A percentile compares a stretch with the other conserved stretches of the same genome.
Evolutionary conservation across 2,797 vertebrate genomes (phyloP).

Genomic region (Clarias fuscus): DNA sequence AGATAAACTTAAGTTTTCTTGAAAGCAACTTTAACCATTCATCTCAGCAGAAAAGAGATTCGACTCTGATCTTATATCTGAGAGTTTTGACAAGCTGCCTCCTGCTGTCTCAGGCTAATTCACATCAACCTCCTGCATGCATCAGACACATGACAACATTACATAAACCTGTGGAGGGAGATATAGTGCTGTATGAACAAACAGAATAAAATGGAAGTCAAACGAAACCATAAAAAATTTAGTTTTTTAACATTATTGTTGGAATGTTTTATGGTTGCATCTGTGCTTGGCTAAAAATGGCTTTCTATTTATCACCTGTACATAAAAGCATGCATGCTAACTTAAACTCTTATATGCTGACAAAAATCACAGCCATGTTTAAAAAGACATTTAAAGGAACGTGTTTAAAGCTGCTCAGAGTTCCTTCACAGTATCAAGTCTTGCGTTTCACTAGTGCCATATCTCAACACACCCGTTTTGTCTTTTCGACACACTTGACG

Average conservation of each 20-base stretch:
- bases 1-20: neutral
- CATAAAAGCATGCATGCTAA: slow-evolving; percentile 48
- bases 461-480: slow-evolving; percentile 17
- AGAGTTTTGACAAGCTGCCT: neutral
- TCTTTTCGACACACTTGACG: slow-evolving; percentile 27
- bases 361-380: slow-evolving; percentile 38
- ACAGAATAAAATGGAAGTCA: neutral
- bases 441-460: slow-evolving; percentile 32
- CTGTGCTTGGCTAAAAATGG: slow-evolving; percentile 53
- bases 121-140: slow-evolving; percentile 20
- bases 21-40: slow-evolving; percentile 12
- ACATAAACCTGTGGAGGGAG: slow-evolving; percentile 30
- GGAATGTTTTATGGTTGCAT: slow-evolving; percentile 47
- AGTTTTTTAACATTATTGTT: slow-evolving; percentile 22
- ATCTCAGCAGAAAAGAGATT: slow-evolving; percentile 30
- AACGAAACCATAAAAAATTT: slow-evolving; percentile 21
- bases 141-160: slow-evolving; percentile 34
- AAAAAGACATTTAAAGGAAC: slow-evolving; percentile 10
- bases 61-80: slow-evolving; percentile 13
- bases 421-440: slow-evolving; percentile 61
- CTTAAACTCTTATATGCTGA: slow-evolving; percentile 43
- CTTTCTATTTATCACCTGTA: slow-evolving; percentile 47
- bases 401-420: slow-evolving; percentile 43
- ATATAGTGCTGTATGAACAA: neutral
- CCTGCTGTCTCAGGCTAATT: slow-evolving; percentile 10